Evolutionary conservation across 2,797 vertebrate genomes (phyloP), one percentile per base, ranked within the genome.

Genomic region (Acropternis orthonyx): DNA sequence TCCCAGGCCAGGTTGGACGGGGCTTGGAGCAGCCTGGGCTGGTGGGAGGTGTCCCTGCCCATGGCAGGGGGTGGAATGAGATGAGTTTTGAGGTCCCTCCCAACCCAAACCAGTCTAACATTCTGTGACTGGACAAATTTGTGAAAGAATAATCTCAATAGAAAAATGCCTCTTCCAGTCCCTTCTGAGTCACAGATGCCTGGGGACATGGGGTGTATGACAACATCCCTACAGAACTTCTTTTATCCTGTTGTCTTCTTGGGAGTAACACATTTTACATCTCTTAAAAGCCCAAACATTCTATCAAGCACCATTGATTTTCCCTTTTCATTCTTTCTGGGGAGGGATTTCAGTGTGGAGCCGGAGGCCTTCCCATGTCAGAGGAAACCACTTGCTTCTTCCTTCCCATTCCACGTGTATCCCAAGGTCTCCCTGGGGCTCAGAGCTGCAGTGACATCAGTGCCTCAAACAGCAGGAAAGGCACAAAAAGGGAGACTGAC

Each of bases 181-280:
- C 54, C 72, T 61, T 75, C 73, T 92, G 76, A 58, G 73, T 72
- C 66, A 43, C 0, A 0, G 66, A 10, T 75, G 54, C 63, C 63
- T 34, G 6, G 5, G 34, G 34, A 14, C 34, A 56, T 27, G 17
- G 37, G 23, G 9, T 63, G 5, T 73, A 1, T 30, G 21, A 43
- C 26, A 51, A 34, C 49, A 82, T 55, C 80, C 79, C 83, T 81
- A 27, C 61, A 78, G 41, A 51, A 37, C 34, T 67, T 28, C 51
- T 55, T 52, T 37, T 41, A 8, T 32, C 30, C 2, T 0, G 0
- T 44, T 0, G 0, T 37, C 1, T 91, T 62, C 83, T 65, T 79
- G 63, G 30, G 46, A n/a, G 16, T 52, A 54, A 20, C 74, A 75
- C 21, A 21, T 84, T 81, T 75, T 34, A 7, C 43, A 32, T 44